Evolutionary conservation across 1,140 invertebrate species (phyloP).

Genomic region (Arion vulgaris): DNA sequence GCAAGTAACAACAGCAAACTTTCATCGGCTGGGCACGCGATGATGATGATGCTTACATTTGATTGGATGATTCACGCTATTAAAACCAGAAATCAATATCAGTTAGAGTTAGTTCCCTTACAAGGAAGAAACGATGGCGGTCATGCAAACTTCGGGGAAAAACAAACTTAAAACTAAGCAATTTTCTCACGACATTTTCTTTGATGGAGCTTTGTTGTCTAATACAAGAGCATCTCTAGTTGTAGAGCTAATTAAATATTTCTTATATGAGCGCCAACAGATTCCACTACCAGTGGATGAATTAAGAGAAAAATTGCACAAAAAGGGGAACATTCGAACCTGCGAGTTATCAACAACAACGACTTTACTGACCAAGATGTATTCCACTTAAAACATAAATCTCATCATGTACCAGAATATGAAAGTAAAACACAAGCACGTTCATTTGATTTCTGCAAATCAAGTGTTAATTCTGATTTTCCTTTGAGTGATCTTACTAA

Average conservation of each 20-base stretch:
- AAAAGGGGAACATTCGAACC: not conserved
- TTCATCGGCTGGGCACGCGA: no score
- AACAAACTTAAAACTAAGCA: not conserved
- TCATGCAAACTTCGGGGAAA: constrained; percentile 1
- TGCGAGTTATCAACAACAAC: not conserved
- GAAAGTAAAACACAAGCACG: no score
- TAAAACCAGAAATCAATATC: no score
- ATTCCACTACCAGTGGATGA: constrained; percentile 46
- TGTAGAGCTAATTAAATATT: constrained; percentile 46
- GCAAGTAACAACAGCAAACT: no score
- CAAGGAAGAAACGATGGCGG: constrained; percentile 34
- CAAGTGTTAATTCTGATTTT: not conserved
- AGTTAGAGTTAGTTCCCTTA: not conserved
- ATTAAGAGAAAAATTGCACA: constrained; percentile 20
- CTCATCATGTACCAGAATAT: no score
- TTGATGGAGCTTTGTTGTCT: constrained; percentile 47
- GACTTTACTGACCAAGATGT: not conserved
- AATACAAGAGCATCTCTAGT: constrained; percentile 38
- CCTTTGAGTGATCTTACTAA: not conserved
- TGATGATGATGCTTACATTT: no score
- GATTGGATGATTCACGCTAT: no score
- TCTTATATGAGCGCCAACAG: constrained; percentile 48
- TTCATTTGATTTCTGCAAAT: not conserved
- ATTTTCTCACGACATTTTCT: constrained; percentile 36
- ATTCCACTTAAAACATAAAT: not conserved